Evolutionary conservation across 1,140 invertebrate genomes (phyloP), one percentile per base, ranked within the genome.

Genomic region (Trichonephila inaurata): DNA sequence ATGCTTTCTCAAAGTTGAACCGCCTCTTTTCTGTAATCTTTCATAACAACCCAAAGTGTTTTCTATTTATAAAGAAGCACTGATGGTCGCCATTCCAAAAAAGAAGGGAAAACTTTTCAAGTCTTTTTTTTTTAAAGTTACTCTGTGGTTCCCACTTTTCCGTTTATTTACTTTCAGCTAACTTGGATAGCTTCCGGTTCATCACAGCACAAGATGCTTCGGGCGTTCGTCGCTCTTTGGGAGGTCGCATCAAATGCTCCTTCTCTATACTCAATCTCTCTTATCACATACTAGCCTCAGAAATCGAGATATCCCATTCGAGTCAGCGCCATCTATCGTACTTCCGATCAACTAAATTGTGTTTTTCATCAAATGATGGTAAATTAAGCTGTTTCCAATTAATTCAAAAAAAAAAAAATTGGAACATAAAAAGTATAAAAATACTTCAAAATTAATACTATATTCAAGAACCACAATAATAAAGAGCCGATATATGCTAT

Each of bases 1-100:
- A 77, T 6, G 18, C 72, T 77, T 77, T 77, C 16, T 40, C 12
- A 18, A 18, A 33, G 28, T 77, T 77, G 72, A 77, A 77, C 18
- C 72, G 72, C 72, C 72, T 77, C 72, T 77, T 77, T 77, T 77
- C 72, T 77, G 72, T 77, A 77, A 77, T 77, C 72, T 77, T 77
- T 33, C 72, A 77, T 19, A 77, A 77, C 33, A 77, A 33, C 72
- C 72, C 72, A 19, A 77, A 77, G 72, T 77, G 72, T 77, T 77
- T 77, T 77, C 72, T 77, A 77, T 77, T 77, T 40, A 77, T 77
- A 77, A 77, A 77, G 28, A 77, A 77, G 72, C 28, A 77, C 69
- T 77, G 72, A 19, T 5, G 16, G 72, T 40, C 72, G 16, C 72
- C 28, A 6, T 77, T 77, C 72, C 28, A 33, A 77, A 77, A 28